Conservation (phyloP, 92 coral and sea anemone genomes). For the Siderastrea siderea region DNA sequence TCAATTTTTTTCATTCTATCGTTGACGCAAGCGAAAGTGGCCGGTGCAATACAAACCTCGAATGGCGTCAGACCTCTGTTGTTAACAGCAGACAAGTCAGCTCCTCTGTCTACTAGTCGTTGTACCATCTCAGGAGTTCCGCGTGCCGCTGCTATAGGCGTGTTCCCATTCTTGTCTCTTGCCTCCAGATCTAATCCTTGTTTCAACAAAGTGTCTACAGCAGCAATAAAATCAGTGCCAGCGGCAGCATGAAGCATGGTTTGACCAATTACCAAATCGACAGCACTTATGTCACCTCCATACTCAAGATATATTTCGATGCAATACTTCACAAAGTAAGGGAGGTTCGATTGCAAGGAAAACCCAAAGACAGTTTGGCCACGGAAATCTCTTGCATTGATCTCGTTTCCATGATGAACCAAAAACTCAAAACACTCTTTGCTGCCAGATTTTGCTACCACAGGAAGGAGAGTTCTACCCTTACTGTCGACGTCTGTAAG, state of each 20-base stretch:
- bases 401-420: constrained; percentile 5
- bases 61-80: constrained; percentile 51
- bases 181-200: constrained; percentile 12
- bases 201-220: neutral
- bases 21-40: too few relatives aligned
- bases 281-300: constrained; percentile 9
- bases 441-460: constrained; percentile 12
- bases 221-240: neutral
- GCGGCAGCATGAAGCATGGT: constrained; percentile 21
- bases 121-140: constrained; percentile 42
- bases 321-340: too few relatives aligned
- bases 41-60: neutral
- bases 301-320: constrained; percentile 5
- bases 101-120: constrained; percentile 53
- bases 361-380: neutral
- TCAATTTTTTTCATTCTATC: neutral
- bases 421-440: neutral
- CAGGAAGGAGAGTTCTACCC: constrained; percentile 14
- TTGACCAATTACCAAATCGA: constrained; percentile 6
- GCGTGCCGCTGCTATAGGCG: constrained; percentile 67
- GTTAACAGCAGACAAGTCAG: constrained; percentile 66
- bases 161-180: constrained; percentile 47
- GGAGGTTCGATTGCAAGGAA: neutral
- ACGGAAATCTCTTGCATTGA: constrained; percentile 4
- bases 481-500: neutral